These are phyloP conservation scores for Sylvilagus bachmani DNA, from an alignment of 2,113 vertebrate genomes.

Conservation along the genomic window DNA sequence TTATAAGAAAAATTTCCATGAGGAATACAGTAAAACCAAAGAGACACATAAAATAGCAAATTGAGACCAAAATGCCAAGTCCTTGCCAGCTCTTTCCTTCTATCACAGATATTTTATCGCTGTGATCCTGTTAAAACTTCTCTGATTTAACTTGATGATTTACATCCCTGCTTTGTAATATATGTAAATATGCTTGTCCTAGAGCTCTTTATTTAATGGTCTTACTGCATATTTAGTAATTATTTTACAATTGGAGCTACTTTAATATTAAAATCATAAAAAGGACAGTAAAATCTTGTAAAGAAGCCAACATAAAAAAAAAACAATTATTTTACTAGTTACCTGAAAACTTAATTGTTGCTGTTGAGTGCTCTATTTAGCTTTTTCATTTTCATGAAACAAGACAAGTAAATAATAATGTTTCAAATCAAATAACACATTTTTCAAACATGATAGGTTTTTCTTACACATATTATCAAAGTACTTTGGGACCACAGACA, in stretches of 20 bases:
- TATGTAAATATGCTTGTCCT: neutral
- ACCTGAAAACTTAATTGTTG: neutral
- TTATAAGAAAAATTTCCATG: neutral
- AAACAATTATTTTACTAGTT: neutral
- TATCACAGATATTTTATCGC: neutral
- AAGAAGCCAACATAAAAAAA: neutral
- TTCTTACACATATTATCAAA: neutral
- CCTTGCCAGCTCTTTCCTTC: neutral
- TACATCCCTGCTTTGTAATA: neutral
- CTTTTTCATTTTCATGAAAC: conserved; percentile 40
- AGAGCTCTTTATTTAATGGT: neutral
- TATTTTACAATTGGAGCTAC: neutral
- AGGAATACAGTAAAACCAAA: neutral
- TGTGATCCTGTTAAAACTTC: neutral
- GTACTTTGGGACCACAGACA: neutral
- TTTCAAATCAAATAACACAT: conserved; percentile 17
- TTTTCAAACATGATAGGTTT: neutral
- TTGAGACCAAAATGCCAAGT: too few species aligned
- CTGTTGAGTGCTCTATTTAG: neutral
- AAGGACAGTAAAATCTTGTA: neutral
- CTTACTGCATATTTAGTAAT: neutral
- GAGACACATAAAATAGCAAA: neutral
- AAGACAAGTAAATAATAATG: neutral
- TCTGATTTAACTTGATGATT: neutral
- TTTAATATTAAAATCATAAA: conserved; percentile 13